A percentile compares a stretch with the other conserved stretches of the same genome.
Evolutionary conservation across 1,140 invertebrate genomes (phyloP).

Genomic region (Eumaeus atala): DNA sequence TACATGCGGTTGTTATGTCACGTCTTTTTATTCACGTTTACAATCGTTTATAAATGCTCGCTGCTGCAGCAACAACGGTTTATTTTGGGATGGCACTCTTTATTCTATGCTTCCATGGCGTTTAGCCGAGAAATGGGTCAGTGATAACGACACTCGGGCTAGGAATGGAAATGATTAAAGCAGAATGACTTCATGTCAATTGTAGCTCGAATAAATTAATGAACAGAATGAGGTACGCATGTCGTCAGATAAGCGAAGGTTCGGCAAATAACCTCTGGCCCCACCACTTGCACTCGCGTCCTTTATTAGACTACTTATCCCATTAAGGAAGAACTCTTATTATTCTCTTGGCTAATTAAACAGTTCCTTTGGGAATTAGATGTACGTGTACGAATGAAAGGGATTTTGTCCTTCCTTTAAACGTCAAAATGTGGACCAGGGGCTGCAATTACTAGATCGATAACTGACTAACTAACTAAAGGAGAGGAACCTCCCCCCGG

Average conservation of each 20-base stretch:
- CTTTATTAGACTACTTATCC: slow-evolving; percentile 37
- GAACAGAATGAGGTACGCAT: slow-evolving; percentile 19
- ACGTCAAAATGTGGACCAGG: too few species aligned
- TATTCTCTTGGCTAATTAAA: not conserved
- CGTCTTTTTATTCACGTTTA: slow-evolving; percentile 40
- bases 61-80: slow-evolving; percentile 33
- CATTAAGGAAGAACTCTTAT: slow-evolving; percentile 12
- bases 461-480: too few species aligned
- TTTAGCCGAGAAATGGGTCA: slow-evolving; percentile 38
- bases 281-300: slow-evolving; percentile 31
- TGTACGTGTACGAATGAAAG: too few species aligned
- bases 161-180: not conserved
- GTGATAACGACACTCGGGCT: slow-evolving; percentile 19
- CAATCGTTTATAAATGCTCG: slow-evolving; percentile 45
- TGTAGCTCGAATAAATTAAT: slow-evolving; percentile 19
- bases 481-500: too few species aligned
- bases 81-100: slow-evolving; percentile 53
- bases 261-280: slow-evolving; percentile 28
- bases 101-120: slow-evolving; percentile 35
- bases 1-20: slow-evolving; percentile 31
- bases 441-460: too few species aligned
- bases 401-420: too few species aligned
- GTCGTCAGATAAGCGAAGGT: slow-evolving; percentile 3
- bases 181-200: not conserved
- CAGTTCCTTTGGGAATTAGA: too few species aligned